Base-by-base conservation (phyloP, 2,797 vertebrate genomes). In the Sardinella longiceps region DNA sequence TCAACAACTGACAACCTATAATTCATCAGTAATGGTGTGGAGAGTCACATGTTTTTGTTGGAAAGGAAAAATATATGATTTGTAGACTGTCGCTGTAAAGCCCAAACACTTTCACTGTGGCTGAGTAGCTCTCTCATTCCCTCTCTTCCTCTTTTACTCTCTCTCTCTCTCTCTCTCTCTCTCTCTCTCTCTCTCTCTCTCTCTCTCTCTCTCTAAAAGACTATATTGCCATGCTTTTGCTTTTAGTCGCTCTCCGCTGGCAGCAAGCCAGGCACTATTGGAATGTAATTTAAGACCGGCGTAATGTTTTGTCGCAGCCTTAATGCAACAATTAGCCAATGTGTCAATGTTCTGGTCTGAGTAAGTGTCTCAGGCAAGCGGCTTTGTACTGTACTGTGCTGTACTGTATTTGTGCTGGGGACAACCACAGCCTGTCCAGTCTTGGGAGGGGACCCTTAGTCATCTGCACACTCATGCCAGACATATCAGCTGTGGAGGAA, bases 321-420 rank as follows among this genome's bases (percentile, higher is more conserved):
- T 92, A 93, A 94, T 94, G 92, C 90, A 93, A 92, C 93, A 93
- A 94, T 94, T 93, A 93, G 90, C 86, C 58, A 83, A 88, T 82
- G 85, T 86, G 87, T 89, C 56, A 88, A 85, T 46, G 84, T 80
- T 81, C 86, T 80, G 56, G 66, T 63, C 39, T 58, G 83, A 60
- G 85, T 77, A 81, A 33, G 30, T 46, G 85, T 66, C 9, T n/a
- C 15, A 23, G 70, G 33, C 37, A 43, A 18, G 37, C 70, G 23
- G 28, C 33, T 77, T 77, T 77, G 70, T 77, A 39, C 70, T 77
- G 70, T 77, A 53, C 51, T 70, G 63, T 70, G 12, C 46, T 23
- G 51, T 53, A 39, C 70, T 77, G 70, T 77, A 77, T 43, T 77
- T 77, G 70, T 77, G 43, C 70, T 77, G 70, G 7, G 70, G 70